Percentiles rank a stretch among this genome's conserved stretches.
Conservation (phyloP, 1,140 invertebrate genomes). For the Eciton burchellii region DNA sequence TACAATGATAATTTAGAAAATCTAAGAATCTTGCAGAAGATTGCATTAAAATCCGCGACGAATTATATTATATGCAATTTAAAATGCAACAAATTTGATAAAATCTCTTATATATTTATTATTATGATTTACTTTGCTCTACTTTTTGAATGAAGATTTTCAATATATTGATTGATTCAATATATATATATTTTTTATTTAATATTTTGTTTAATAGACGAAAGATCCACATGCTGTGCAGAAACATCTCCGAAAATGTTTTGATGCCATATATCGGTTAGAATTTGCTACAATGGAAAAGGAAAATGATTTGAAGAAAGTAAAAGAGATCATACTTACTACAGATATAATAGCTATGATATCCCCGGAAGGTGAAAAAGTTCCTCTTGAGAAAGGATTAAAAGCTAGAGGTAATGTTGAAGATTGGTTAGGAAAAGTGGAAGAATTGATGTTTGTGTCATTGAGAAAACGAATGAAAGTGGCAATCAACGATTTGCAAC, state of each 20-base stretch:
- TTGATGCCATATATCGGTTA: conserved; percentile 93
- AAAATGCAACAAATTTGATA: too few species aligned
- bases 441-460: conserved; percentile 93
- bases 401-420: conserved; percentile 95
- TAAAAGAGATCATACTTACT: conserved; percentile 86
- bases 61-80: too few species aligned
- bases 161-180: too few species aligned
- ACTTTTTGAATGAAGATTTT: too few species aligned
- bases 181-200: too few species aligned
- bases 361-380: conserved; percentile 93
- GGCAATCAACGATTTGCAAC: conserved; percentile 88
- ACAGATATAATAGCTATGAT: conserved; percentile 94
- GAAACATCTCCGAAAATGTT: conserved; percentile 95
- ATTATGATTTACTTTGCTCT: too few species aligned
- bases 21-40: too few species aligned
- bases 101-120: too few species aligned
- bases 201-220: too few species aligned
- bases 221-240: conserved; percentile 95
- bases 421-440: conserved; percentile 95
- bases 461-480: conserved; percentile 91
- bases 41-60: too few species aligned
- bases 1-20: too few species aligned
- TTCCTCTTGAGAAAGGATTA: conserved; percentile 91
- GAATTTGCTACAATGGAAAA: conserved; percentile 88
- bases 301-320: conserved; percentile 61